Conservation (phyloP, 2,113 vertebrate species). For the Tragelaphus buxtoni region DNA sequence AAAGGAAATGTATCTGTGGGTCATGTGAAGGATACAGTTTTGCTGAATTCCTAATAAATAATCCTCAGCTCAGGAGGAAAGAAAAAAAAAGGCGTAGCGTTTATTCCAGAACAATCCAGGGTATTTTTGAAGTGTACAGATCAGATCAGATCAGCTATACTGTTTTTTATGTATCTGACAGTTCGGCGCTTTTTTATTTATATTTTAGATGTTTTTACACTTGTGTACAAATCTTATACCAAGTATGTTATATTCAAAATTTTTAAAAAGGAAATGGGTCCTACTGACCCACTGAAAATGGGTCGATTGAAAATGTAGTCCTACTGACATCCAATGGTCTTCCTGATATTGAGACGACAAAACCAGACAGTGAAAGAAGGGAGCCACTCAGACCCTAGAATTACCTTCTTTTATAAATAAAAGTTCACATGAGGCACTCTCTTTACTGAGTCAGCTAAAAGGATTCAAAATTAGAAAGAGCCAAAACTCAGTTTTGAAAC, state of each 20-base stretch:
- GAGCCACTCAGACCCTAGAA: background rate
- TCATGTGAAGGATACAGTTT: background rate
- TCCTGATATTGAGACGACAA: background rate
- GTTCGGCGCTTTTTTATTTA: background rate
- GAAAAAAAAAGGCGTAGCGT: background rate
- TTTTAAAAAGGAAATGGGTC: background rate
- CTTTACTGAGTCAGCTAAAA: slow-evolving; percentile 30
- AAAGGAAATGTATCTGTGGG: background rate
- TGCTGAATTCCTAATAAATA: background rate
- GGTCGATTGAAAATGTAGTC: background rate
- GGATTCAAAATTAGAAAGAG: slow-evolving; percentile 18
- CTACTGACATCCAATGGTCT: background rate
- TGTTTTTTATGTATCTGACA: background rate
- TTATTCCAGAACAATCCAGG: background rate
- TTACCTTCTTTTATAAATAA: background rate
- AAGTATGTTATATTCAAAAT: background rate
- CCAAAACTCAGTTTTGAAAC: slow-evolving; percentile 44
- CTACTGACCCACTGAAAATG: no score
- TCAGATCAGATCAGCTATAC: no score
- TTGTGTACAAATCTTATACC: background rate
- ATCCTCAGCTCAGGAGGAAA: background rate
- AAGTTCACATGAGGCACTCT: slow-evolving; percentile 27
- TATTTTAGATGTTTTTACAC: background rate
- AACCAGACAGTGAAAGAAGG: background rate
- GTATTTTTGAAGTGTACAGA: background rate